Evolutionary conservation across 2,797 vertebrate genomes (phyloP).

Genomic region (Iguana delicatissima): DNA sequence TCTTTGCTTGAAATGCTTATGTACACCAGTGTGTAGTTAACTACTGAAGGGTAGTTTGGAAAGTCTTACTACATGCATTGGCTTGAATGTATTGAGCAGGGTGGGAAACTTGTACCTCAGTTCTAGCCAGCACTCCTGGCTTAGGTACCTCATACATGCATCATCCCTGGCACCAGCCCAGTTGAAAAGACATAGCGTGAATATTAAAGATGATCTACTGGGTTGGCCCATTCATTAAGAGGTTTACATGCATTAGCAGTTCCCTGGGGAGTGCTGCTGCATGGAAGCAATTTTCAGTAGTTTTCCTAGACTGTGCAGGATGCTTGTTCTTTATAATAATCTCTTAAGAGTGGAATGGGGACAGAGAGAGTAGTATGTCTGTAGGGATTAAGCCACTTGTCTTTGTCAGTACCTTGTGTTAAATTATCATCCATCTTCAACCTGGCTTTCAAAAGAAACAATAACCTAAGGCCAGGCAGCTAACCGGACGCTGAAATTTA

Average conservation of each 20-base stretch:
- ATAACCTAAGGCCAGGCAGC: not conserved
- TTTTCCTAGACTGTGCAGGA: not conserved
- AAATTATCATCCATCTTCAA: not conserved
- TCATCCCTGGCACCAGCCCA: not conserved
- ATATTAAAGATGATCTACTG: not conserved
- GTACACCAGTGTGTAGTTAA: too few species aligned
- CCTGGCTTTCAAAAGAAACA: not conserved
- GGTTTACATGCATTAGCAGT: not conserved
- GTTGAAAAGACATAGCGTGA: not conserved
- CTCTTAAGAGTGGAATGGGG: too few species aligned
- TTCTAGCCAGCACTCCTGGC: too few species aligned
- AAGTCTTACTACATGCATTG: not conserved
- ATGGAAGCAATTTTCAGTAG: not conserved
- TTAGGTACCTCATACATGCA: too few species aligned
- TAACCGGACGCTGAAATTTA: not conserved
- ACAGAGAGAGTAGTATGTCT: too few species aligned
- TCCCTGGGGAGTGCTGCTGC: not conserved
- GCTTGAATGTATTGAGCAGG: not conserved
- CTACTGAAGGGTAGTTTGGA: too few species aligned
- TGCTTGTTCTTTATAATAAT: not conserved
- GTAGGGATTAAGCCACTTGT: not conserved
- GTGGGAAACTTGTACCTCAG: too few species aligned
- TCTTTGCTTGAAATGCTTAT: not conserved
- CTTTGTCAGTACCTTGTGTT: not conserved
- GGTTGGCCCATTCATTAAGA: not conserved